These are phyloP conservation scores for Neelides sp. DNA, from an alignment of 1,140 invertebrate genomes.

Conservation along the genomic window DNA sequence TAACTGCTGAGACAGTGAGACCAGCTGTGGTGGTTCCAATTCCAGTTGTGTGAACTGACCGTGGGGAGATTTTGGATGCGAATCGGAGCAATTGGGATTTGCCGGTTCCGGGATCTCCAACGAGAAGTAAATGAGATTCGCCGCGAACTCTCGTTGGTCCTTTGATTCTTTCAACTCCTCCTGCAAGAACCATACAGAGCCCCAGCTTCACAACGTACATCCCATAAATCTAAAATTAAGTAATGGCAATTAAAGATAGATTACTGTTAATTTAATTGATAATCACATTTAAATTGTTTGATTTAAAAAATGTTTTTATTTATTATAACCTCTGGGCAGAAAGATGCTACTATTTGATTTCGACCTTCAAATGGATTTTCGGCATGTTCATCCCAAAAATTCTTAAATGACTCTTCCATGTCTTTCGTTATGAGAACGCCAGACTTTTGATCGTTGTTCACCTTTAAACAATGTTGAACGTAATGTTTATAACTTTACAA, in stretches of 20 bases:
- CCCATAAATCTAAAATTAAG: constrained; percentile 59
- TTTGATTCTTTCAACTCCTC: constrained; percentile 50
- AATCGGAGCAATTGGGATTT: constrained; percentile 79
- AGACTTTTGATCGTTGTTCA: constrained; percentile 53
- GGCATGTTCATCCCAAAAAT: constrained; percentile 59
- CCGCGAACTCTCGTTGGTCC: constrained; percentile 49
- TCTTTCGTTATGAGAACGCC: constrained; percentile 51
- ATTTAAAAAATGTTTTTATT: not conserved
- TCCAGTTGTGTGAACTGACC: constrained; percentile 66
- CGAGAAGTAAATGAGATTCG: constrained; percentile 70
- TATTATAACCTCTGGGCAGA: constrained; percentile 61
- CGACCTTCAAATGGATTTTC: constrained; percentile 52
- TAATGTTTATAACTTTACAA: not conserved
- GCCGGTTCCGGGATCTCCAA: constrained; percentile 75
- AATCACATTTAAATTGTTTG: not conserved
- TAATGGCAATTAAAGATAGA: constrained; percentile 14
- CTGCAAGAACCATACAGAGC: constrained; percentile 55
- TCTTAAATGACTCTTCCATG: constrained; percentile 53
- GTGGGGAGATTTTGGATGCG: constrained; percentile 54
- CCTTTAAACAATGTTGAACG: constrained; percentile 26
- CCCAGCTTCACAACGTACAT: constrained; percentile 77
- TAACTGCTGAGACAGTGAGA: constrained; percentile 72
- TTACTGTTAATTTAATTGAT: constrained; percentile 7
- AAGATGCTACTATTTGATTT: constrained; percentile 63
- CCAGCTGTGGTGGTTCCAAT: constrained; percentile 73